These are phyloP conservation scores for Sylvicola cinctus DNA, from an alignment of 2,888 invertebrate genomes.

Conservation along the genomic window DNA sequence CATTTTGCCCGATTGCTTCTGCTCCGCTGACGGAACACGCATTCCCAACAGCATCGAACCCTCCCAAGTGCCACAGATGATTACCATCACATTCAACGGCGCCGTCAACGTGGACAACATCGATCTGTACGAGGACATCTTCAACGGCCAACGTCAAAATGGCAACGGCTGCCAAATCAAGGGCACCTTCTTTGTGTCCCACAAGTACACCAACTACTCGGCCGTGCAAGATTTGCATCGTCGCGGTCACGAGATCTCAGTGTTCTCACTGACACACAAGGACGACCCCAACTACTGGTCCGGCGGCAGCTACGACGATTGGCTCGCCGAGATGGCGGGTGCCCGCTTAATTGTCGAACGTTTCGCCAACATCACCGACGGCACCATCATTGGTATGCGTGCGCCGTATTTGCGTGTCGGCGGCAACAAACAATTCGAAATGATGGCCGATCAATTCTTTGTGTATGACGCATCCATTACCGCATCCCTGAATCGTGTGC, in stretches of 20 bases:
- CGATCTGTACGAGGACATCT: conserved; percentile 75
- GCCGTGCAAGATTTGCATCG: conserved; percentile 76
- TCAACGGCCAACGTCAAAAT: conserved; percentile 65
- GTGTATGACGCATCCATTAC: conserved; percentile 90
- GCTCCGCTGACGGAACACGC: conserved; percentile 77
- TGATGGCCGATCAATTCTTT: conserved; percentile 92
- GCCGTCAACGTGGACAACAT: conserved; percentile 85
- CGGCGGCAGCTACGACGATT: conserved; percentile 70
- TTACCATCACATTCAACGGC: conserved; percentile 81
- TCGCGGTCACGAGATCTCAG: conserved; percentile 76
- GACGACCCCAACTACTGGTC: conserved; percentile 83
- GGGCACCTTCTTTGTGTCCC: conserved; percentile 79
- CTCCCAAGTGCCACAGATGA: conserved; percentile 79
- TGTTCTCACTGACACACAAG: conserved; percentile 82
- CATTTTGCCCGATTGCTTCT: conserved; percentile 77
- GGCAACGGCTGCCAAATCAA: conserved; percentile 78
- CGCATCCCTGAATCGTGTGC: conserved; percentile 69
- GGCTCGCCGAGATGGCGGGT: conserved; percentile 90
- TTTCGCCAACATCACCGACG: conserved; percentile 82
- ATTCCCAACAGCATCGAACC: conserved; percentile 71
- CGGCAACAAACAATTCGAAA: conserved; percentile 87
- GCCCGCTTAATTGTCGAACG: conserved; percentile 68
- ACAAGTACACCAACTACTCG: conserved; percentile 83
- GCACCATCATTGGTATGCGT: conserved; percentile 70
- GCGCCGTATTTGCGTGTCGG: conserved; percentile 81